Evolutionary conservation across 2,888 invertebrate genomes (phyloP), one percentile per base, ranked within the genome.

Genomic region (Polyommatus iphigenia): DNA sequence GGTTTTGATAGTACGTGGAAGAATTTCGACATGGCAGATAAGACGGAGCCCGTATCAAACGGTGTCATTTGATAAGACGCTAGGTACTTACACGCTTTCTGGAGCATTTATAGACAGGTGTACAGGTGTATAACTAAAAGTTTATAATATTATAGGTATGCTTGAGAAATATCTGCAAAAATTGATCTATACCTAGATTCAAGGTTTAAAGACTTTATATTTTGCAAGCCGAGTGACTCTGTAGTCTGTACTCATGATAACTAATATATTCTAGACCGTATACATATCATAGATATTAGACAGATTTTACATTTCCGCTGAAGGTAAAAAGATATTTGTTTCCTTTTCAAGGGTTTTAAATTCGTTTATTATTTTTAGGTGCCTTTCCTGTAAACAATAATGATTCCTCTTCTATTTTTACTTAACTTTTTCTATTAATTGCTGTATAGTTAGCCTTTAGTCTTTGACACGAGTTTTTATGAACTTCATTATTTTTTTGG

Each of bases 11-110:
- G 80, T 83, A 91, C 89, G 91, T 92, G 92, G 90, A 92, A 91
- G 90, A 92, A 93, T 94, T 94, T 93, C 92, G 91, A 93, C 93
- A 93, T 87, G 87, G 87, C 87, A 91, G 92, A 93, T 93, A 93
- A 93, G 75, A 75, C 54, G 89, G 87, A 67, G 67, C 67, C 41
- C 77, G 54, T 77, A 77, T 77, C 77, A 77, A 77, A 77, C 72
- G 77, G 77, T 77, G 77, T 72, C 77, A 72, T 20, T 50, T 77
- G 84, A 77, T 77, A 77, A 77, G 75, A 54, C 50, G 29, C 29
- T 50, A 75, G 54, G 75, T 75, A 75, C 54, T 54, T 54, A 54
- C 75, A 41, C 72, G 76, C 24, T 77, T 77, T 77, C 71, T 77
- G 77, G 71, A 77, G 57, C 72, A 72, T 46, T 20, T 24, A 75